Percentiles rank a stretch among this genome's conserved stretches.
phyloP scores from a whole-genome alignment of 2,888 invertebrate species.

The Hipparchia sbordonii region DNA sequence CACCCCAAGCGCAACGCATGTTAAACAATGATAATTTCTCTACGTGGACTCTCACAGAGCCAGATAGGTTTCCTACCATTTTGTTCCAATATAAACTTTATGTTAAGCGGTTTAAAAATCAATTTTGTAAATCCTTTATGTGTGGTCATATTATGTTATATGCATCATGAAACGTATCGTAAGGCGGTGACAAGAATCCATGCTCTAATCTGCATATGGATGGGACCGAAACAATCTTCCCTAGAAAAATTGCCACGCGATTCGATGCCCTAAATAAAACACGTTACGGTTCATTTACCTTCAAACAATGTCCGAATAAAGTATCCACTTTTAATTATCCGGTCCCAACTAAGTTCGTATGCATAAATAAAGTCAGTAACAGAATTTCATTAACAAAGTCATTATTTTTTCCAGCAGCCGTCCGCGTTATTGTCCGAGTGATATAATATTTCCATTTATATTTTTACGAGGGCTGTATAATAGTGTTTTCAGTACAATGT shows the following conservation, averaged over 20 bases:
- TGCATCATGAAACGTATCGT: slow-evolving; percentile 62
- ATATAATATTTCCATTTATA: slow-evolving; percentile 37
- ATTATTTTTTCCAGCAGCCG: slow-evolving; percentile 41
- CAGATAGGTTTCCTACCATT: not conserved
- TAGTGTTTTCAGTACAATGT: slow-evolving; percentile 54
- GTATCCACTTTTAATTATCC: slow-evolving; percentile 41
- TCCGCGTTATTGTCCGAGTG: slow-evolving; percentile 40
- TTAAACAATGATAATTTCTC: slow-evolving; percentile 73
- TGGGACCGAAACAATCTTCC: slow-evolving; percentile 44
- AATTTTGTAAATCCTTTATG: slow-evolving; percentile 16
- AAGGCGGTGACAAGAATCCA: slow-evolving; percentile 69
- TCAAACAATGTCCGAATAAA: slow-evolving; percentile 43
- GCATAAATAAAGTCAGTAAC: slow-evolving; percentile 49
- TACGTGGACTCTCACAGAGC: slow-evolving; percentile 42
- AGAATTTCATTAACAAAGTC: slow-evolving; percentile 43
- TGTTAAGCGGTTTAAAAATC: slow-evolving; percentile 17
- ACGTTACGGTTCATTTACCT: slow-evolving; percentile 43
- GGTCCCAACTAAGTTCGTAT: slow-evolving; percentile 45
- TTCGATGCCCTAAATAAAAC: slow-evolving; percentile 41
- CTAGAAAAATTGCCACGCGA: slow-evolving; percentile 41
- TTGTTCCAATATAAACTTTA: slow-evolving; percentile 31
- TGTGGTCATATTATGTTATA: slow-evolving; percentile 49
- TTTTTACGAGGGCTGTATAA: slow-evolving; percentile 31
- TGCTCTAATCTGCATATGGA: slow-evolving; percentile 76
- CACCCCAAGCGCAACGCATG: slow-evolving; percentile 43